phyloP scores from a whole-genome alignment of 2,888 invertebrate species.

The Amblyjoppa proteus region DNA sequence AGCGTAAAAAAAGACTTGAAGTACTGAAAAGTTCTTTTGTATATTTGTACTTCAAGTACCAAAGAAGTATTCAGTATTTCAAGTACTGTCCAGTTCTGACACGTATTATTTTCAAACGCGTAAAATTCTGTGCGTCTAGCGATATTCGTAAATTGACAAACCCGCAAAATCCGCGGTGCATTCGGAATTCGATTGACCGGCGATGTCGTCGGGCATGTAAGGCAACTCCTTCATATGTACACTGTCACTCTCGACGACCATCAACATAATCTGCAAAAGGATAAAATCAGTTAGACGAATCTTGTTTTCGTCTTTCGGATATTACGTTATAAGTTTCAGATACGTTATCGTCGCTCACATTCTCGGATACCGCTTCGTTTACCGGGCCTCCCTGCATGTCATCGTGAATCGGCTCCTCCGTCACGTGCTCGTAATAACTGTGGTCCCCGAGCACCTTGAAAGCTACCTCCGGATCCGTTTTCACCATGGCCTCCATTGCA shows the following conservation, averaged over 20 bases:
- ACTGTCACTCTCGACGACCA: constrained; percentile 82
- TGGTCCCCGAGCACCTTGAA: constrained; percentile 80
- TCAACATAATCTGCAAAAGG: constrained; percentile 81
- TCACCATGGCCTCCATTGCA: constrained; percentile 51
- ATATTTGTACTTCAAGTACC: no score
- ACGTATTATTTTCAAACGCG: background rate
- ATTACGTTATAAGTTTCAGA: background rate
- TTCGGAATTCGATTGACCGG: constrained; percentile 41
- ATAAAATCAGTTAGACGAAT: background rate
- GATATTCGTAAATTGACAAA: constrained; percentile 40
- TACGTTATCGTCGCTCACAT: constrained; percentile 73
- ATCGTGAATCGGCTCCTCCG: constrained; percentile 66
- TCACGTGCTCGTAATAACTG: constrained; percentile 80
- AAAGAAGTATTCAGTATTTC: no score
- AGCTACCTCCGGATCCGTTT: constrained; percentile 61
- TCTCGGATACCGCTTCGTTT: constrained; percentile 76
- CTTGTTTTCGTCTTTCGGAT: background rate
- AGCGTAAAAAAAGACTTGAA: background rate
- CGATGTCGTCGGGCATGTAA: constrained; percentile 70
- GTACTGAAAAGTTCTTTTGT: no score
- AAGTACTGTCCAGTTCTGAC: no score
- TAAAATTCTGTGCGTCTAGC: background rate
- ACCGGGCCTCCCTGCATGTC: constrained; percentile 66
- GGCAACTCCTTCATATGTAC: constrained; percentile 81
- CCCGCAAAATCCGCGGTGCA: constrained; percentile 66